Conservation (phyloP, 64 coral and sea anemone genomes). For the Stylophora pistillata region DNA sequence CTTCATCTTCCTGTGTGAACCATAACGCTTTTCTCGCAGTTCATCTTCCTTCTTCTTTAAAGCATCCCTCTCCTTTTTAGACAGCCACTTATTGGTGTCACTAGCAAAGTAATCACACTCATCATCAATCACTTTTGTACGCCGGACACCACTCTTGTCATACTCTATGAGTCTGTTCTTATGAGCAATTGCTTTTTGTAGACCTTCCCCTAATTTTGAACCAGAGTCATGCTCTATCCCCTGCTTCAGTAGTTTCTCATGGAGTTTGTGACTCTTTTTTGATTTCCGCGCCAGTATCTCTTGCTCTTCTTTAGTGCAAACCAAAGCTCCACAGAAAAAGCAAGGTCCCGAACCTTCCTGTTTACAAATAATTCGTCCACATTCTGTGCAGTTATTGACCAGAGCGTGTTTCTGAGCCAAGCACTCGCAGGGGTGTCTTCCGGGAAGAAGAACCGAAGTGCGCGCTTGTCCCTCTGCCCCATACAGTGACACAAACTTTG, state of each 20-base stretch:
- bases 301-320: conserved; percentile 85
- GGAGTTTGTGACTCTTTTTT: conserved; percentile 88
- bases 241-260: conserved; percentile 74
- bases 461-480: conserved; percentile 88
- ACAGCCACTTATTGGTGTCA: conserved; percentile 85
- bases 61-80: conserved; percentile 67
- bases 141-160: conserved; percentile 86
- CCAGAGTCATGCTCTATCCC: conserved; percentile 45
- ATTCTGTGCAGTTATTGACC: conserved; percentile 86
- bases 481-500: conserved; percentile 88
- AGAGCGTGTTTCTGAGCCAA: conserved; percentile 87
- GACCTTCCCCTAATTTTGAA: conserved; percentile 8
- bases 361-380: conserved; percentile 91
- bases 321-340: conserved; percentile 96
- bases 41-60: conserved; percentile 86
- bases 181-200: conserved; percentile 82
- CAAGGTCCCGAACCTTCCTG: conserved; percentile 96
- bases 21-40: conserved; percentile 69
- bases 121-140: conserved; percentile 97
- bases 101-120: conserved; percentile 98
- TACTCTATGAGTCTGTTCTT: conserved; percentile 93
- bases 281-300: conserved; percentile 89
- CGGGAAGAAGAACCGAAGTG: conserved; percentile 80
- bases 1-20: conserved; percentile 79
- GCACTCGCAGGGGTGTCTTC: conserved; percentile 95